Base-by-base conservation (phyloP, 2,797 vertebrate species). In the Delichon dasypus region DNA sequence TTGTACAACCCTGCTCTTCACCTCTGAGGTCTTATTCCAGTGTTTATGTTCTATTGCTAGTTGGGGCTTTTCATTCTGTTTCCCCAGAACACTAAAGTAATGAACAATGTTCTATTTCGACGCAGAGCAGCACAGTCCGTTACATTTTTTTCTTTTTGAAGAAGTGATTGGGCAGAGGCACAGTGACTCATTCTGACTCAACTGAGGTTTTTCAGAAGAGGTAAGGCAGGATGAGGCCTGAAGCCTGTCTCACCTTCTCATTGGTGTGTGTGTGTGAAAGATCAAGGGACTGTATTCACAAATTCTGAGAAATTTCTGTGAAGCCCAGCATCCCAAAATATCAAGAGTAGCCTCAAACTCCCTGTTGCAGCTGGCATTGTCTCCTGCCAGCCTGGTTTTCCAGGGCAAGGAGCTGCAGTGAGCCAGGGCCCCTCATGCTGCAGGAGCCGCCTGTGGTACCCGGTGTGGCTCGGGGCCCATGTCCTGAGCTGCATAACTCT, bases 181-280 rank as follows among this genome's bases (percentile, higher is more conserved):
- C 32, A 80, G 58, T 96, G 92, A 91, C 66, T 95, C 90, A 88
- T 86, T 94, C 57, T 80, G 68, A 89, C 29, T 83, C 65, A 88
- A 8, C 4, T 81, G 83, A 91, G 90, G 61, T 65, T 94, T 95
- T 94, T 93, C 73, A 78, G 89, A 80, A 83, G 66, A 38, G 9
- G 16, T 66, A 64, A 50, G 54, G 79, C 53, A 88, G 76, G 84
- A 73, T 45, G 21, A 74, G 16, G 38, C 32, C 50, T 84, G 85
- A 93, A 91, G 91, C 51, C 30, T 50, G 21, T 57, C 42, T 88
- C 21, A 40, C 30, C 80, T 92, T 80, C 61, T 44, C 22, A 71
- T 8, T 77, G 60, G 29, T 74, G 71, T 83, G 23, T 30, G 30
- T 67, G 23, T 30, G 30, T 67, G 57, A 38, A 73, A 92, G 40